phyloP scores from a whole-genome alignment of 1,140 invertebrate species.

The Mycetomoellerius zeteki region DNA sequence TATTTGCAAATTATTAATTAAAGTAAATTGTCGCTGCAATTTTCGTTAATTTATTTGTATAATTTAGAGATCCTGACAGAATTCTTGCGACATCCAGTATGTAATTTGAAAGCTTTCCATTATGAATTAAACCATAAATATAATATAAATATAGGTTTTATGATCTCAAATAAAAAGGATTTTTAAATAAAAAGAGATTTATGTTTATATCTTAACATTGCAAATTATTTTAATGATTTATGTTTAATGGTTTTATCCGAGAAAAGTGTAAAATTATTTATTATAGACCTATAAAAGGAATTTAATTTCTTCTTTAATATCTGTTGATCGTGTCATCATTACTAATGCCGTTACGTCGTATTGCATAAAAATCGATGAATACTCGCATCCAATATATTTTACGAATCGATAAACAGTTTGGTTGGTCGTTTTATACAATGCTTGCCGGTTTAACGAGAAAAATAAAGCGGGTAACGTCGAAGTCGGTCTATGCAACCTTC shows the following conservation, averaged over 20 bases:
- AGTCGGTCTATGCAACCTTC: slow-evolving; percentile 81
- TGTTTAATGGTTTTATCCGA: background rate
- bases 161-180: too few species aligned
- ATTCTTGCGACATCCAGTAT: background rate
- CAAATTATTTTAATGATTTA: background rate
- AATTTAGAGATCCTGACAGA: background rate
- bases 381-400: background rate
- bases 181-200: background rate
- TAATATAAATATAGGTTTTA: too few species aligned
- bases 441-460: slow-evolving; percentile 65
- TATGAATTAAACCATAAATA: slow-evolving; percentile 14
- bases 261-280: slow-evolving; percentile 11
- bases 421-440: slow-evolving; percentile 73
- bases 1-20: slow-evolving; percentile 44
- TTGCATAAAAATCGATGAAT: background rate
- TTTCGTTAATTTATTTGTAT: slow-evolving; percentile 34
- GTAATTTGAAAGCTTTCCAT: slow-evolving; percentile 25
- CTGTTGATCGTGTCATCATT: background rate
- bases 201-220: background rate
- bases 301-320: slow-evolving; percentile 7
- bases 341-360: background rate
- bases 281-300: background rate
- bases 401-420: slow-evolving; percentile 64
- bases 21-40: slow-evolving; percentile 22
- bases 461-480: slow-evolving; percentile 77